These are phyloP conservation scores for Chelmon rostratus DNA, from an alignment of 2,797 vertebrate genomes.

Conservation along the genomic window DNA sequence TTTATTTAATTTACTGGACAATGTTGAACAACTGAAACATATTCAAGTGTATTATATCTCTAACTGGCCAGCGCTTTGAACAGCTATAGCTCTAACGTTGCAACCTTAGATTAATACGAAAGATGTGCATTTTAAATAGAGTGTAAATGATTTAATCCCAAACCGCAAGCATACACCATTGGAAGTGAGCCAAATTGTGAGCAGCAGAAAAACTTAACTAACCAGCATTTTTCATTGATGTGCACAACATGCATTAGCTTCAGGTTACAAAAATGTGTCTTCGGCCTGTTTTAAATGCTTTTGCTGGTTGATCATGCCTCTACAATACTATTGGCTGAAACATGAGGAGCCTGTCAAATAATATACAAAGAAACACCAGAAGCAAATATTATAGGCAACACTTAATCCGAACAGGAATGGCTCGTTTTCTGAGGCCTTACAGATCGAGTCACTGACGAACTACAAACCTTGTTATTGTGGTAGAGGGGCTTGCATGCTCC, in stretches of 20 bases:
- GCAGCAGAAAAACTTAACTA: not conserved
- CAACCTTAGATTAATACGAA: not conserved
- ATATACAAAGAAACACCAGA: not conserved
- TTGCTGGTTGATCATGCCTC: not conserved
- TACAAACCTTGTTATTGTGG: not conserved
- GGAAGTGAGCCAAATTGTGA: not conserved
- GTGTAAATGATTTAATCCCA: not conserved
- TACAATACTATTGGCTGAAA: not conserved
- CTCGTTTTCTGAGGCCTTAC: not conserved
- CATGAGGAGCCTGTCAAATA: not conserved
- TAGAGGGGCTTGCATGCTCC: not conserved
- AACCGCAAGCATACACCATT: not conserved
- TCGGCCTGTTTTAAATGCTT: not conserved
- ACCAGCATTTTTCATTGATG: not conserved
- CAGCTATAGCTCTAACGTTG: not conserved
- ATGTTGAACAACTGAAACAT: not conserved
- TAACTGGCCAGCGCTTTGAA: not conserved
- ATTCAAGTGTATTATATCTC: not conserved
- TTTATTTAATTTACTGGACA: not conserved
- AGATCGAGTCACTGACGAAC: not conserved
- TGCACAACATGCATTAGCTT: not conserved
- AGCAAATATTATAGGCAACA: not conserved
- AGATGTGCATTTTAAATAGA: not conserved
- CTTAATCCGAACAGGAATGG: not conserved
- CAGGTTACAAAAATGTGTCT: not conserved